These are phyloP conservation scores for Cygnus atratus DNA, from an alignment of 2,113 vertebrate species.

Conservation along the genomic window DNA sequence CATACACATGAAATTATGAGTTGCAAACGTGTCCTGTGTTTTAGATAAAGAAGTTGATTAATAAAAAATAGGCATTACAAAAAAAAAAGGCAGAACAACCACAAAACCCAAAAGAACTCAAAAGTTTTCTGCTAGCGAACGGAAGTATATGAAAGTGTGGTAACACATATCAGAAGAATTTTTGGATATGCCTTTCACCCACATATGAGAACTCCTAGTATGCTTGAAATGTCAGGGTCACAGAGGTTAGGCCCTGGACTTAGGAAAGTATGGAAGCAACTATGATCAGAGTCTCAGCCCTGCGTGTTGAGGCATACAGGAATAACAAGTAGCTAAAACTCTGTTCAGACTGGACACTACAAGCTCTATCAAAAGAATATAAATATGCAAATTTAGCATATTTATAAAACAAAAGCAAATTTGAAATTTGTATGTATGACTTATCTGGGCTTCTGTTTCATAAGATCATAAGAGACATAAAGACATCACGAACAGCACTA, in stretches of 20 bases:
- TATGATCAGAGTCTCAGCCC: background rate
- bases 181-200: background rate
- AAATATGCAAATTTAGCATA: background rate
- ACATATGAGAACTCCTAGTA: background rate
- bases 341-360: background rate
- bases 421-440: fast-evolving
- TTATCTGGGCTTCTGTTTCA: background rate
- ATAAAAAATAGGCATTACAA: background rate
- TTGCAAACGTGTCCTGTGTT: background rate
- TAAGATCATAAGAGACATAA: background rate
- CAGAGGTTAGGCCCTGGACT: background rate
- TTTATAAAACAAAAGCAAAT: background rate
- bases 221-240: background rate
- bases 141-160: background rate
- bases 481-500: background rate
- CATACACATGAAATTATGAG: background rate
- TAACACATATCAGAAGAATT: background rate
- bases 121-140: background rate
- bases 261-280: background rate
- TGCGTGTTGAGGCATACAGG: background rate
- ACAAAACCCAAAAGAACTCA: background rate
- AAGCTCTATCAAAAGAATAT: background rate
- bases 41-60: background rate
- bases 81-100: background rate
- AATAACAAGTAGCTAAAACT: background rate